These are phyloP conservation scores for Aphaenogaster floridana DNA, from an alignment of 1,140 invertebrate genomes.

Conservation along the genomic window DNA sequence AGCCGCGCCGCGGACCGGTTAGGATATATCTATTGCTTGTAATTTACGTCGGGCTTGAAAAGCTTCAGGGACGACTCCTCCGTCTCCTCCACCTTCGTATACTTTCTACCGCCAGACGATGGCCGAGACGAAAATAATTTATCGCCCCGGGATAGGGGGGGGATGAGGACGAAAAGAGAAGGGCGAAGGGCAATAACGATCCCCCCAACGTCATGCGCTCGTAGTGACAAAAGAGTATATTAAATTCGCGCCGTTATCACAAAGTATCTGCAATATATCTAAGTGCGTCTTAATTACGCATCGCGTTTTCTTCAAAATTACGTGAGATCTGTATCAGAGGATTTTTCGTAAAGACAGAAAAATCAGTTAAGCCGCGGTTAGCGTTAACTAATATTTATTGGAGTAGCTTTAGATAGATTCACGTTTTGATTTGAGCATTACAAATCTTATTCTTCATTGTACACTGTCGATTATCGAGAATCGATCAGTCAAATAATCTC, in stretches of 20 bases:
- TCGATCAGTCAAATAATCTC: conserved; percentile 1
- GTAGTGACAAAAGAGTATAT: conserved; percentile 37
- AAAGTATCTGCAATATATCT: neutral
- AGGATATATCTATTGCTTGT: conserved; percentile 76
- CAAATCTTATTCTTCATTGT: neutral
- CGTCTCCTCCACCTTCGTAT: conserved; percentile 51
- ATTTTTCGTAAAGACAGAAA: neutral
- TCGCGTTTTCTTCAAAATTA: neutral
- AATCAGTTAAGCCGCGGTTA: neutral
- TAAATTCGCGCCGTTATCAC: conserved; percentile 49
- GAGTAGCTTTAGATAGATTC: neutral
- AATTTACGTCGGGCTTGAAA: conserved; percentile 78
- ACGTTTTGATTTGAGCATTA: neutral
- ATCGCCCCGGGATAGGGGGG: conserved; percentile 23
- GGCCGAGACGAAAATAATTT: conserved; percentile 71
- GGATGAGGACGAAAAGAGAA: neutral
- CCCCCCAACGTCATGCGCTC: conserved; percentile 28
- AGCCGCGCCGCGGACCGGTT: conserved; percentile 75
- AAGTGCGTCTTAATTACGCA: neutral
- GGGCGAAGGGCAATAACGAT: conserved; percentile 58
- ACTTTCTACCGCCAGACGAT: conserved; percentile 64
- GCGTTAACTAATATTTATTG: conserved; percentile 12
- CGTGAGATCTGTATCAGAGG: neutral
- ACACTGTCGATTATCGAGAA: neutral
- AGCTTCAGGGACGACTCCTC: conserved; percentile 64